Conservation (phyloP, 1,140 invertebrate genomes). For the Gonatopus flavifemur region DNA sequence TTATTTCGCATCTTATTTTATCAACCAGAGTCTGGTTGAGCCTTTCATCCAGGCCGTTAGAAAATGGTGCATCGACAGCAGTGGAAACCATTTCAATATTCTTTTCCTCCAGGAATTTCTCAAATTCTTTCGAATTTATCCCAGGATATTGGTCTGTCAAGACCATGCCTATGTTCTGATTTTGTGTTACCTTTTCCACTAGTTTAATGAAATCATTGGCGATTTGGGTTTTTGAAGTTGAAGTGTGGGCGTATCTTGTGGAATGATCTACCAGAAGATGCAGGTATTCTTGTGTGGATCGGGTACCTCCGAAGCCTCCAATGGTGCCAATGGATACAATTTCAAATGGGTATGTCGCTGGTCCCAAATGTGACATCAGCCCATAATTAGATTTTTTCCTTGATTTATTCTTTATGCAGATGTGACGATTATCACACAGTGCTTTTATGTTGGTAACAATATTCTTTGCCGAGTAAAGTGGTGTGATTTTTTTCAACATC, state of each 20-base stretch:
- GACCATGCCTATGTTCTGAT: conserved; percentile 4
- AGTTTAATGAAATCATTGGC: conserved; percentile 3
- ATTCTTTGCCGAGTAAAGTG: background rate
- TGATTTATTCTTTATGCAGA: conserved; percentile 35
- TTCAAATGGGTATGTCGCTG: conserved; percentile 41
- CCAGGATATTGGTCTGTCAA: conserved; percentile 8
- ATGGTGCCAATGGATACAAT: conserved; percentile 41
- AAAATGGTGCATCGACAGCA: conserved; percentile 41
- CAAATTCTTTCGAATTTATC: conserved; percentile 28
- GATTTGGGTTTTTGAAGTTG: background rate
- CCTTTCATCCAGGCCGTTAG: conserved; percentile 41
- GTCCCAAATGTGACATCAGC: conserved; percentile 41
- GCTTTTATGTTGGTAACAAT: background rate
- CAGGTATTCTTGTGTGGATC: background rate
- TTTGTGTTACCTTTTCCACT: background rate
- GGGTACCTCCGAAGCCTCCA: conserved; percentile 26
- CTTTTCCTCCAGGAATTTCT: conserved; percentile 33
- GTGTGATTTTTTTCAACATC: background rate
- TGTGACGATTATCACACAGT: background rate
- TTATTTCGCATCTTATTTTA: conserved; percentile 35
- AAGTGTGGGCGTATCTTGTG: conserved; percentile 36
- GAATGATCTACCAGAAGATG: conserved; percentile 16
- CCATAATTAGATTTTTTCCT: conserved; percentile 35
- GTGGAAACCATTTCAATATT: conserved; percentile 38
- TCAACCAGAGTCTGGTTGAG: background rate